Evolutionary conservation across 2,113 vertebrate species (phyloP), one percentile per base, ranked within the genome.

Genomic region (Amblyopsis rosae): DNA sequence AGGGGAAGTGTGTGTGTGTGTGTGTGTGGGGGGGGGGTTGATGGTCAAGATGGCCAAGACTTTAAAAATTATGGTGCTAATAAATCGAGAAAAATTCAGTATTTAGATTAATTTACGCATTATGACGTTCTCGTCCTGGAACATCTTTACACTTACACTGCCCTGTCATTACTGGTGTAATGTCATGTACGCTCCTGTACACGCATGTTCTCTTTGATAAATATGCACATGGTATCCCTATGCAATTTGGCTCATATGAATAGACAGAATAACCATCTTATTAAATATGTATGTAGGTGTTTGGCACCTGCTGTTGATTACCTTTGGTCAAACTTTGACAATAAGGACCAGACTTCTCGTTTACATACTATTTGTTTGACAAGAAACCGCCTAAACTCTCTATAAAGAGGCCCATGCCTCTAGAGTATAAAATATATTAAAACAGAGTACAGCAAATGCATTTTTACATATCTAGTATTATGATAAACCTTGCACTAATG

Each of bases 281-380:
- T 70, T 77, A 67, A 80, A 76, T 53, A 69, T 81, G 71, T 75
- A 67, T 69, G 70, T 77, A 82, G 71, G 78, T 87, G 86, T 83
- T 74, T 46, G 70, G 80, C 88, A 90, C 86, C 84, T 90, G 89
- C 79, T 83, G 86, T 79, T 73, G 81, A 50, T 66, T 80, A 66
- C 87, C 82, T 62, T 70, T 83, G 84, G 86, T 78, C 70, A 77
- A 80, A 74, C 64, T 57, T 67, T 53, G 61, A 76, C 65, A 77
- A 67, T 67, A 65, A 72, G 61, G 50, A 73, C 75, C 70, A 41
- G 35, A 41, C 35, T 41, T 41, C 5, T 41, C 35, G 35, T 41
- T 41, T 5, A 41, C 35, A 41, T 41, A 41, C 35, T 41, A 41
- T 41, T 7, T 41, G 35, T 41, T 41, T 41, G 6, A 6, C 55